Conservation (phyloP, 2,113 vertebrate genomes). For the Tapirus terrestris region DNA sequence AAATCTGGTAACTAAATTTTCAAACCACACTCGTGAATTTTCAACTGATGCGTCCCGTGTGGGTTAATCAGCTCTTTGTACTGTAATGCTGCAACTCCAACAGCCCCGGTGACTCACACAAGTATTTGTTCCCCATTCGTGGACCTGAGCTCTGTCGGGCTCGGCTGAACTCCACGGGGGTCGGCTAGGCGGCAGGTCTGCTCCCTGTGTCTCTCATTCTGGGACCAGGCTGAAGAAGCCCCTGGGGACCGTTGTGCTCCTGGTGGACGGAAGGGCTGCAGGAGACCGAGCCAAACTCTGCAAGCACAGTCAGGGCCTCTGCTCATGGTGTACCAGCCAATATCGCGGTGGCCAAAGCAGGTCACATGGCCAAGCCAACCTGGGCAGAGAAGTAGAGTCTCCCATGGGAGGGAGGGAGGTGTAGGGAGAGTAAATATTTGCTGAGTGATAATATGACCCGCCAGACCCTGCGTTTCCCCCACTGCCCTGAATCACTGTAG, state of each 20-base stretch:
- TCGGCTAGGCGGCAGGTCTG: neutral
- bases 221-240: neutral
- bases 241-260: no score
- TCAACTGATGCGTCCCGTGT: neutral
- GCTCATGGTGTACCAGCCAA: neutral
- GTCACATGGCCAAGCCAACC: neutral
- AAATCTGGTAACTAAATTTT: neutral
- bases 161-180: neutral
- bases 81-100: neutral
- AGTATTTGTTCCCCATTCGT: neutral
- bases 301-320: neutral
- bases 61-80: neutral
- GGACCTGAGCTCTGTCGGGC: neutral
- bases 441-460: neutral
- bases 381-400: neutral
- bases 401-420: neutral
- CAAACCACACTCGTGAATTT: neutral
- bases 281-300: neutral
- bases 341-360: neutral
- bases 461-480: neutral
- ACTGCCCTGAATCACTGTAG: neutral
- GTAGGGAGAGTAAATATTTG: neutral
- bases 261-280: neutral
- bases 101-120: neutral
- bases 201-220: neutral